Evolutionary conservation across 2,113 vertebrate genomes (phyloP), one percentile per base, ranked within the genome.

Genomic region (Candoia aspera): DNA sequence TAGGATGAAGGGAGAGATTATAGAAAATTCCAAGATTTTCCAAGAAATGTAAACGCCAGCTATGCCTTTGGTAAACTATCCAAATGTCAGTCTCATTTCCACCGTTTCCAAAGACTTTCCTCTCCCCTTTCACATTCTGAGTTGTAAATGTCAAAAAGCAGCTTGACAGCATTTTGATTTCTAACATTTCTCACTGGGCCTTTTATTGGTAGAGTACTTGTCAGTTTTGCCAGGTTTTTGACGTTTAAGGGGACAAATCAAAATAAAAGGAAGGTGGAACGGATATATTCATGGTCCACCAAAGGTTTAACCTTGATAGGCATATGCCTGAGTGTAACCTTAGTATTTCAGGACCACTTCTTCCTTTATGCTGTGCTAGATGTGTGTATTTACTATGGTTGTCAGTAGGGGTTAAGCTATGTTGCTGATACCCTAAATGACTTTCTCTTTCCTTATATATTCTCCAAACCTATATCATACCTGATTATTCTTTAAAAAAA

Each of bases 121-220:
- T 6, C 53, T 21, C 57, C 11, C 10, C 57, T 2, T 37, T 23
- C 68, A 24, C 9, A 13, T 49, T 26, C 42, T 60, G 17, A 24
- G 21, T 37, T 57, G 84, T 68, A 86, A 86, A 87, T 68, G 46
- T 55, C 49, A 68, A 84, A 90, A 90, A 85, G 79, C 85, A 57
- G n/a, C 23, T 79, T 33, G 62, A 79, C 42, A 57, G 87, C 12
- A 86, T 53, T 86, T 86, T 57, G 55, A 57, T 91, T 87, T 87
- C 60, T 86, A 33, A 91, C 84, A 55, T 73, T 79, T 91, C 62
- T 46, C 42, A 11, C 19, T 90, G 55, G 42, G 8, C 68, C 49
- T 60, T 49, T 91, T 87, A 55, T 54, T 3, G 23, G 55, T 29
- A 42, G 8, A 60, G 4, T 17, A 21, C 33, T 57, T 91, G 60